Conservation (phyloP, 2,797 vertebrate species). For the Parauchenoglanis punctatus region DNA sequence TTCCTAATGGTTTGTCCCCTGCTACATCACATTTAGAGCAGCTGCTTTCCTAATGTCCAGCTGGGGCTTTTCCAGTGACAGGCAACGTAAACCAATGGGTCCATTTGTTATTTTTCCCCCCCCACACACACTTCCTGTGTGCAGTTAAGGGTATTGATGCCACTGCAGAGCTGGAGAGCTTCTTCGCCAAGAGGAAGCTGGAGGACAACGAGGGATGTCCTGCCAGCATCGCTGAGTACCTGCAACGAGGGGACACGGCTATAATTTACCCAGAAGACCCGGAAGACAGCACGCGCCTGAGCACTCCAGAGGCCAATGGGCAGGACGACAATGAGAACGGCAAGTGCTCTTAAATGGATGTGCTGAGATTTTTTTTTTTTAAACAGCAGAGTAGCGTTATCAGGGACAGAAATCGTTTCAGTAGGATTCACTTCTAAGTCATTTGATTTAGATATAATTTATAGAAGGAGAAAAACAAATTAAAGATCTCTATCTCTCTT, state of each 20-base stretch:
- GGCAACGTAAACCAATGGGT: slow-evolving; percentile 36
- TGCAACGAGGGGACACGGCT: slow-evolving; percentile 92
- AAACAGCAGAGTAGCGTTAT: background rate
- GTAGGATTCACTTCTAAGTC: background rate
- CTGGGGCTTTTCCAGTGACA: slow-evolving; percentile 51
- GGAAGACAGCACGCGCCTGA: slow-evolving; percentile 87
- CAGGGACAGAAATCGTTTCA: background rate
- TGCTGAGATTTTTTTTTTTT: background rate
- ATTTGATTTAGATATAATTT: background rate
- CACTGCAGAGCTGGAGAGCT: slow-evolving; percentile 86
- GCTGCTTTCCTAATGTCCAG: slow-evolving; percentile 50
- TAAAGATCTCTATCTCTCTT: background rate
- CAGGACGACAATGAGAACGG: slow-evolving; percentile 86
- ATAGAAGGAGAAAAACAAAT: background rate
- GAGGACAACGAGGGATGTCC: slow-evolving; percentile 84
- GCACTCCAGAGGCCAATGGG: slow-evolving; percentile 88
- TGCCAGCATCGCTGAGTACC: slow-evolving; percentile 90
- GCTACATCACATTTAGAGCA: slow-evolving; percentile 61
- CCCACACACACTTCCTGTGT: slow-evolving; percentile 41
- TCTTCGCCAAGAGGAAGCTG: slow-evolving; percentile 87
- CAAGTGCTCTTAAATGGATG: slow-evolving; percentile 61
- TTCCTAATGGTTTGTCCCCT: slow-evolving; percentile 62
- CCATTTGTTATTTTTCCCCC: slow-evolving; percentile 28
- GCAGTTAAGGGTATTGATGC: slow-evolving; percentile 85
- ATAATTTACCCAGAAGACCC: slow-evolving; percentile 98